These are phyloP conservation scores for Cyprinus carpio DNA, from an alignment of 2,113 vertebrate genomes.

Conservation along the genomic window DNA sequence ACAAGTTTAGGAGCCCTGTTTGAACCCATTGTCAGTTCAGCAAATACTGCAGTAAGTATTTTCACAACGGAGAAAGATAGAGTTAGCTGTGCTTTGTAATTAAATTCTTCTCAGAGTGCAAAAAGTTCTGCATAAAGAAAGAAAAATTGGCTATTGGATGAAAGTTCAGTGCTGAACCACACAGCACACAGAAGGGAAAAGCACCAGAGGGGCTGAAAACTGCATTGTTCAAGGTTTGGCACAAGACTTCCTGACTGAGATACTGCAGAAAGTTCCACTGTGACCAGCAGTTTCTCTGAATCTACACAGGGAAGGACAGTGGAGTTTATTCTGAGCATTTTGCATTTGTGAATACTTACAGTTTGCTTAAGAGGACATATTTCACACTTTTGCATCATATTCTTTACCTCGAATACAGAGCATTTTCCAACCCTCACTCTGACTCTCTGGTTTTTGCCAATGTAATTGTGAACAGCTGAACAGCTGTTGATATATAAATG, in stretches of 20 bases:
- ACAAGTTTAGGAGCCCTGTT: background rate
- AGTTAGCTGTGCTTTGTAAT: slow-evolving; percentile 48
- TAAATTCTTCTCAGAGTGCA: slow-evolving; percentile 26
- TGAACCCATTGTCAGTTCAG: slow-evolving; percentile 3
- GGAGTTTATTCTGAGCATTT: background rate
- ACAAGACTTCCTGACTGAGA: background rate
- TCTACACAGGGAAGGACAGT: background rate
- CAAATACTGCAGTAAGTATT: background rate
- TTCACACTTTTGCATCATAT: slow-evolving; percentile 6
- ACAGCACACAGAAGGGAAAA: background rate
- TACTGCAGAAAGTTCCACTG: slow-evolving; percentile 21
- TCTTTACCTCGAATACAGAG: background rate
- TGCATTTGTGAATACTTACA: background rate
- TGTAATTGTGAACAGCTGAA: background rate
- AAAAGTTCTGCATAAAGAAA: slow-evolving; percentile 11
- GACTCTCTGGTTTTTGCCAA: background rate
- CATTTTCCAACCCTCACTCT: background rate
- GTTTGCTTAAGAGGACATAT: background rate
- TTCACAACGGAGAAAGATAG: slow-evolving; percentile 20
- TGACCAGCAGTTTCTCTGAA: slow-evolving; percentile 3
- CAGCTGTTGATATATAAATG: background rate
- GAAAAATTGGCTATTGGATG: slow-evolving; percentile 26
- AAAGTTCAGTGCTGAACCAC: slow-evolving; percentile 1
- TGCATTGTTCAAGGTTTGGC: background rate
- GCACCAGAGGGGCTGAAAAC: background rate